Conservation (phyloP, 2,797 vertebrate genomes). For the Anguilla anguilla region DNA sequence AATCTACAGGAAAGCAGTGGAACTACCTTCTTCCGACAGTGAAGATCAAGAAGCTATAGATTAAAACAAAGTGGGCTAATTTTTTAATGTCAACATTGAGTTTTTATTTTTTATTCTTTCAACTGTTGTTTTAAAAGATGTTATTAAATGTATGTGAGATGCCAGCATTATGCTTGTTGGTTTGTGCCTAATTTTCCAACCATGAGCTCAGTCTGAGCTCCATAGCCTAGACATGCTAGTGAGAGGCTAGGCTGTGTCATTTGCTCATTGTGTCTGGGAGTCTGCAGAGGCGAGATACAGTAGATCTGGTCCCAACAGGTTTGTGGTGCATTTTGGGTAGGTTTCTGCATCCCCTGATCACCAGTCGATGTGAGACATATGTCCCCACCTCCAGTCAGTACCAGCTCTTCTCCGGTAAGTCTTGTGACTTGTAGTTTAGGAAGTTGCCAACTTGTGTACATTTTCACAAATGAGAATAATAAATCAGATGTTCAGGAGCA, state of each 20-base stretch:
- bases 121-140: not conserved
- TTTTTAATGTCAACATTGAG: not conserved
- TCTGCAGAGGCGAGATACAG: not conserved
- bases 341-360: not conserved
- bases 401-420: not conserved
- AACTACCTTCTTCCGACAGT: constrained; percentile 59
- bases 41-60: constrained; percentile 44
- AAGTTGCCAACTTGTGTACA: not conserved
- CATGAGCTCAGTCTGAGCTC: not conserved
- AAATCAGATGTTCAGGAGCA: not conserved
- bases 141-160: not conserved
- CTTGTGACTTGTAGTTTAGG: not conserved
- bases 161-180: not conserved
- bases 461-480: not conserved
- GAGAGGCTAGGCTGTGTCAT: not conserved
- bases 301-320: not conserved
- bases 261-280: not conserved
- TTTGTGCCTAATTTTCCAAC: not conserved
- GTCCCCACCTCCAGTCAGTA: not conserved
- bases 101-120: not conserved
- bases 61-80: not conserved
- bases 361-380: not conserved
- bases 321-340: not conserved
- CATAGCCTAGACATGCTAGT: not conserved
- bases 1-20: constrained; percentile 75